Percentiles rank a stretch among this genome's conserved stretches.
Conservation (phyloP, 1,140 invertebrate species). For the Cheumatopsyche charites region DNA sequence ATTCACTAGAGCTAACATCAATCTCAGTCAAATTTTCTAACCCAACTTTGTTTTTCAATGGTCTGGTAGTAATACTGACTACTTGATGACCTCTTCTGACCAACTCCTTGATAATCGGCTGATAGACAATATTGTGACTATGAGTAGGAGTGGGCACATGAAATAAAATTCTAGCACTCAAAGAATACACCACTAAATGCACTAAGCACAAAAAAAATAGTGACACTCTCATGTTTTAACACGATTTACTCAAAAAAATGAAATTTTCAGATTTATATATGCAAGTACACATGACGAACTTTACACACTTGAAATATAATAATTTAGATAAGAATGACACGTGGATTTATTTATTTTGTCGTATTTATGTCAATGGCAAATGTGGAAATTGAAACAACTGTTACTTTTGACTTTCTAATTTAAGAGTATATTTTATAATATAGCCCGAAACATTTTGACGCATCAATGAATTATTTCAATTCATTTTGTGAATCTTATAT, state of each 20-base stretch:
- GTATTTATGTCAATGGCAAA: too few species aligned
- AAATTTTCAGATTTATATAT: too few species aligned
- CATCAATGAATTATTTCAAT: too few species aligned
- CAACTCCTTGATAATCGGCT: conserved; percentile 51
- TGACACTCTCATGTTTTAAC: not conserved
- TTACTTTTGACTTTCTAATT: too few species aligned
- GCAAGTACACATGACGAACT: too few species aligned
- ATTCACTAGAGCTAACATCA: conserved; percentile 24
- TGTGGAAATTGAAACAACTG: too few species aligned
- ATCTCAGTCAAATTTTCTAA: conserved; percentile 43
- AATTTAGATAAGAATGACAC: too few species aligned
- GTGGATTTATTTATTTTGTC: too few species aligned
- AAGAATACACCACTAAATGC: conserved; percentile 47
- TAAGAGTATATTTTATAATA: too few species aligned
- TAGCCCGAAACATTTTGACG: too few species aligned
- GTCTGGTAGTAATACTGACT: conserved; percentile 53
- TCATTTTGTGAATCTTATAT: too few species aligned
- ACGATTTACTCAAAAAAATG: too few species aligned
- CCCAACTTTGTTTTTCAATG: conserved; percentile 43
- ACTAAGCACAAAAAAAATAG: not conserved
- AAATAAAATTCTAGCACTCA: conserved; percentile 53
- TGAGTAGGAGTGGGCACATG: conserved; percentile 53
- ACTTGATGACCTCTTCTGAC: conserved; percentile 57
- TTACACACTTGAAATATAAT: not conserved
- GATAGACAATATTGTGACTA: conserved; percentile 59